A percentile compares a stretch with the other conserved stretches of the same genome.
These are phyloP conservation scores for Heloderma charlesbogerti DNA, from an alignment of 2,113 vertebrate species.

Conservation along the genomic window DNA sequence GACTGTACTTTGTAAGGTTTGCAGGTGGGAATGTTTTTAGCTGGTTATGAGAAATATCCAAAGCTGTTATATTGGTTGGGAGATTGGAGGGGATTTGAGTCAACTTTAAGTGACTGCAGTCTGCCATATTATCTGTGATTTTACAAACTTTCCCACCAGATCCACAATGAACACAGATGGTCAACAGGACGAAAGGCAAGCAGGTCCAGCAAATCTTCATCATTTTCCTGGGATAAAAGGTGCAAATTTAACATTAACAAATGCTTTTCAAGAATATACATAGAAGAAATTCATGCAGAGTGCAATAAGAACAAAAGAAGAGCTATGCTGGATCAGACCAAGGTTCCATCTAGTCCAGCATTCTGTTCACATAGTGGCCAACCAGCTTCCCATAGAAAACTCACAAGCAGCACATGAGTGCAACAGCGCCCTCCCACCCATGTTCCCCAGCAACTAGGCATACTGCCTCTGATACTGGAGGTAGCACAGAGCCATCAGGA, in stretches of 20 bases:
- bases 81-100: slow-evolving; percentile 84
- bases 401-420: too few species aligned
- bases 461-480: too few species aligned
- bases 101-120: slow-evolving; percentile 91
- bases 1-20: slow-evolving; percentile 80
- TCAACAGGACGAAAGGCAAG: slow-evolving; percentile 52
- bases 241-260: slow-evolving; percentile 5
- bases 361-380: too few species aligned
- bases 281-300: too few species aligned
- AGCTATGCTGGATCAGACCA: too few species aligned
- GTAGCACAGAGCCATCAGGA: too few species aligned
- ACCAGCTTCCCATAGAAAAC: too few species aligned
- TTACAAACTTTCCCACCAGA: slow-evolving; percentile 73
- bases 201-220: slow-evolving; percentile 10
- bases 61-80: slow-evolving; percentile 81
- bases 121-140: slow-evolving; percentile 77
- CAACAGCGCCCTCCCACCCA: too few species aligned
- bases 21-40: slow-evolving; percentile 70
- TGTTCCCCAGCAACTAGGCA: too few species aligned
- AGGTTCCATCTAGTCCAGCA: too few species aligned
- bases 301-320: too few species aligned
- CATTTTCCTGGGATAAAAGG: slow-evolving; percentile 67
- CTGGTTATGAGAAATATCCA: slow-evolving; percentile 93
- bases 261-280: neutral
- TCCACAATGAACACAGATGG: slow-evolving; percentile 30